Evolutionary conservation across 2,113 vertebrate species (phyloP), one percentile per base, ranked within the genome.

Genomic region (Theristicus caerulescens): DNA sequence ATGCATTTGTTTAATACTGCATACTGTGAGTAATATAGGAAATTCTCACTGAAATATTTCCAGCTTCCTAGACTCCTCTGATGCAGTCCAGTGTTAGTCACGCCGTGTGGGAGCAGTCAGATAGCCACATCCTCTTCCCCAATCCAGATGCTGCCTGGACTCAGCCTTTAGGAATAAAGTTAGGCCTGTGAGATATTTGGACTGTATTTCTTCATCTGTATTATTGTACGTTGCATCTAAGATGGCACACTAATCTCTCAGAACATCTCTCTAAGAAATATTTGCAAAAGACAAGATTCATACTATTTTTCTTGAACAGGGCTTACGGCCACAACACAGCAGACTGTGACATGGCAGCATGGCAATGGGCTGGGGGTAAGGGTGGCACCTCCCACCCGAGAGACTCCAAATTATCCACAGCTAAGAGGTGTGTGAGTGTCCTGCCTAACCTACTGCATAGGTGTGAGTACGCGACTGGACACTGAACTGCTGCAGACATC

Each of bases 21-120:
- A 38, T 52, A 93, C 44, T 65, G 52, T 93, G 96, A 90, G 80
- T 94, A 97, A 86, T 58, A 90, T 20, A 91, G 90, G 58, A 88
- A 88, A 80, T 46, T 84, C 92, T 90, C n/a, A 64, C 25, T 25
- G 13, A 74, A 91, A 36, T 57, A 36, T 76, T 93, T 85, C 82
- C 93, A 94, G 62, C 36, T 96, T 72, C 62, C 61, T 57, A 18
- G 66, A 36, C 52, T 84, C 38, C 58, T 19, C 29, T 88, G 46
- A 83, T 26, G 64, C 59, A 93, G 88, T 19, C 11, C 59, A 44
- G 36, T 9, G 29, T 88, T 88, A 86, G 85, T 88, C 85, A 94
- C 3, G 2, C 17, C 8, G 72, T 29, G 49, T 65, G 82, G 78
- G 49, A 91, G 70, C 84, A 90, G 42, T 25, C 27, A 25, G 76